These are phyloP conservation scores for Anguilla pacifica DNA, from an alignment of 2,797 vertebrate species.

Conservation along the genomic window DNA sequence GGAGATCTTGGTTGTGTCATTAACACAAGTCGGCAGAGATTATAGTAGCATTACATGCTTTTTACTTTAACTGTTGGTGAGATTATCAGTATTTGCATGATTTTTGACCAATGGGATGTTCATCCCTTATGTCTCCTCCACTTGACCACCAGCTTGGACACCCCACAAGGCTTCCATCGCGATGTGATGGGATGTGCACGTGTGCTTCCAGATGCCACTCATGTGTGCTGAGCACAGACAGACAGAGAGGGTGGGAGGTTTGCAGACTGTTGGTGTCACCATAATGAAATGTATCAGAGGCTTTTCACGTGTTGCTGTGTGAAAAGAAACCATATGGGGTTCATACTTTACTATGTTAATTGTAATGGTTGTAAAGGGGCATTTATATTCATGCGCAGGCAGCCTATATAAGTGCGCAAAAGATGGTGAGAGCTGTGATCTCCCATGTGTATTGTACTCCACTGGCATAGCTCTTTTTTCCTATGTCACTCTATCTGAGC, in stretches of 20 bases:
- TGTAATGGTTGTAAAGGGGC: neutral
- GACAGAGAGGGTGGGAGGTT: neutral
- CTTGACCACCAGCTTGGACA: neutral
- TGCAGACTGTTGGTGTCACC: constrained; percentile 23
- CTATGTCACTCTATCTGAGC: neutral
- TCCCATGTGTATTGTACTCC: neutral
- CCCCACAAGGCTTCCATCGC: constrained; percentile 5
- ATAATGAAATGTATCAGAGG: neutral
- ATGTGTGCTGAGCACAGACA: neutral
- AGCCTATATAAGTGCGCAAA: neutral
- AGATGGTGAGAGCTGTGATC: neutral
- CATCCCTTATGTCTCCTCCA: neutral
- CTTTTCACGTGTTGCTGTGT: neutral
- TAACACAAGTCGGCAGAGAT: constrained; percentile 1
- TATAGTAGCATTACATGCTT: neutral
- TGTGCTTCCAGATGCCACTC: neutral
- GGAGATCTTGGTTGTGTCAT: constrained; percentile 21
- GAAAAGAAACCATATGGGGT: neutral
- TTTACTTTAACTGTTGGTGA: neutral
- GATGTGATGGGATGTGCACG: constrained; percentile 1
- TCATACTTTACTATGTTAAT: neutral
- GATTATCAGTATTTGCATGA: neutral
- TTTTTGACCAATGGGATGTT: neutral
- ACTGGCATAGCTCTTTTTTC: neutral
- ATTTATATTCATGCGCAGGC: neutral